Conservation (phyloP, 1,140 invertebrate genomes). For the Ridgeia piscesae region DNA sequence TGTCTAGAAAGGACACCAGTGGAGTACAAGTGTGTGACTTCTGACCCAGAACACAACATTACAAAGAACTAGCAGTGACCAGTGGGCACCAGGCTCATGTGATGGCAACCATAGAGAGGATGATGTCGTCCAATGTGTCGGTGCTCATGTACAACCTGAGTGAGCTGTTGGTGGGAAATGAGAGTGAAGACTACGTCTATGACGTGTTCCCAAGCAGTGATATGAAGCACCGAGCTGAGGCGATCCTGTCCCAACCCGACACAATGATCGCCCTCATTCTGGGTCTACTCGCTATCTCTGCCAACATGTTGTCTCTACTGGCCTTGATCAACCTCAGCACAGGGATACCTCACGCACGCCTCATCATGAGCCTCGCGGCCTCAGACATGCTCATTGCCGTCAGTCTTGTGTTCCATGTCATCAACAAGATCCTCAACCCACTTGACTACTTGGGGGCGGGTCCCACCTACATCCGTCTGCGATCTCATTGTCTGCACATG, state of each 20-base stretch:
- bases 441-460: constrained; percentile 7
- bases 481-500: constrained; percentile 36
- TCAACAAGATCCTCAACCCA: constrained; percentile 30
- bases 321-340: not conserved
- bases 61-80: not conserved
- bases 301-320: constrained; percentile 12
- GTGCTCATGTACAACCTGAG: not conserved
- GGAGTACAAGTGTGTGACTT: not conserved
- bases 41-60: not conserved
- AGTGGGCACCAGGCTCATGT: not conserved
- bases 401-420: constrained; percentile 39
- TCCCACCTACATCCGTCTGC: constrained; percentile 28
- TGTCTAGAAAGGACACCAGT: not conserved
- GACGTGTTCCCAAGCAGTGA: not conserved
- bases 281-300: not conserved
- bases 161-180: not conserved
- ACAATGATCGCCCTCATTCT: constrained; percentile 8
- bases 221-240: not conserved
- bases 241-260: constrained; percentile 11
- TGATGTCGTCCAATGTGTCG: not conserved
- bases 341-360: constrained; percentile 42
- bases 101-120: not conserved
- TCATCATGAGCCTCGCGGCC: constrained; percentile 44
- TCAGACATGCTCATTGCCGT: constrained; percentile 45
- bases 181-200: not conserved